Conservation (phyloP, 2,888 invertebrate species). For the Drosophila austrosaltans region DNA sequence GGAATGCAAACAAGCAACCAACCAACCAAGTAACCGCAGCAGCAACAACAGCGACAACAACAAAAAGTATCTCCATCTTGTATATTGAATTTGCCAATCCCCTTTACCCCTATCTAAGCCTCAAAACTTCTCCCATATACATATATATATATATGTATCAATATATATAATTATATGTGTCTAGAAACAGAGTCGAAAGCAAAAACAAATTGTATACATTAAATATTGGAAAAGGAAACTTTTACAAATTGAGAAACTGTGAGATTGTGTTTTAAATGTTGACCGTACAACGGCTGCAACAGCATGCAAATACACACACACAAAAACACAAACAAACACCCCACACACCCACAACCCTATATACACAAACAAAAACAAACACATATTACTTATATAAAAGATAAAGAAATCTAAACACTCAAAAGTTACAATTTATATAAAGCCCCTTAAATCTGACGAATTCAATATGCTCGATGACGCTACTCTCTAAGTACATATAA, state of each 20-base stretch:
- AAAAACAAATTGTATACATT: conserved; percentile 26
- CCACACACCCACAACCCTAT: conserved; percentile 30
- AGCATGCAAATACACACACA: conserved; percentile 43
- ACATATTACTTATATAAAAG: conserved; percentile 5
- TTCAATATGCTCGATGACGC: conserved; percentile 82
- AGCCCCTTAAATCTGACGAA: conserved; percentile 70
- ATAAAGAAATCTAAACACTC: conserved; percentile 26
- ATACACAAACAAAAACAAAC: conserved; percentile 21
- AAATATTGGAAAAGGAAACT: conserved; percentile 34
- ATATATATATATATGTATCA: not conserved
- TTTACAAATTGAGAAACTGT: conserved; percentile 55
- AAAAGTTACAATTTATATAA: conserved; percentile 53
- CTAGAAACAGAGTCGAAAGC: conserved; percentile 13
- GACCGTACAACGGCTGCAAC: conserved; percentile 54
- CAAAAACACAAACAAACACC: not conserved
- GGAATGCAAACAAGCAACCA: conserved; percentile 38
- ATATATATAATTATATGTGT: conserved; percentile 13
- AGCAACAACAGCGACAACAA: conserved; percentile 15
- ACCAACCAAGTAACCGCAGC: not conserved
- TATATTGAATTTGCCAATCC: conserved; percentile 78
- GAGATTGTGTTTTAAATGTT: conserved; percentile 65
- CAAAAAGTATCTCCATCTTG: conserved; percentile 75
- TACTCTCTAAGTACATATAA: conserved; percentile 75
- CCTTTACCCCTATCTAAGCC: not conserved
- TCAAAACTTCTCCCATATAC: conserved; percentile 4